Base-by-base conservation (phyloP, 1,140 invertebrate species). In the Anoplophora glabripennis region DNA sequence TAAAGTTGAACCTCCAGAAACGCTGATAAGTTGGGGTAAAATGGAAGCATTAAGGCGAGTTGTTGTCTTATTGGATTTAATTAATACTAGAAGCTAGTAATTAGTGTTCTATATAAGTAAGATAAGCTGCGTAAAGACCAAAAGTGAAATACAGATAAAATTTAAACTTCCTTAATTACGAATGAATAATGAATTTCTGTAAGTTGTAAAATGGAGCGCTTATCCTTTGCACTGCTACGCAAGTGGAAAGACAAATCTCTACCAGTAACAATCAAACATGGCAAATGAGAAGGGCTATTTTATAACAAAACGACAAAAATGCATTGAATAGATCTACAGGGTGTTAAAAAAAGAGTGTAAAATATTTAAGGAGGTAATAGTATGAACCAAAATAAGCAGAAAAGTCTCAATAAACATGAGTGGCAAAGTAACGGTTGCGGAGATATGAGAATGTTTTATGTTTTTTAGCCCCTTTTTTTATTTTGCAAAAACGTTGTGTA, bases 221-320 rank as follows among this genome's bases (percentile, higher is more conserved):
- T 41, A 54, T 15, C 15, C 58, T 37, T n/a, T 51, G 42, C 53
- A 60, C 42, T 60, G 40, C 44, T 60, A 54, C 44, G 51, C 47
- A 60, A 60, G 53, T 52, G 38, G 40, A 54, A 44, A 53, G 54
- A 60, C 54, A 54, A 60, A 60, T 60, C 51, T 60, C 53, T 42
- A 36, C 11, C 38, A 21, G 14, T 35, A 11, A 9, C n/a, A 53
- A 51, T 8, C 28, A 15, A 15, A 11, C 9, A 21, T 34, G 46
- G 46, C 12, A 48, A 46, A 46, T 14, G 7, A 21, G 15, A 11
- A 17, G 7, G 15, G 11, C 7, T n/a, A n/a, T n/a, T n/a, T n/a
- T n/a, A n/a, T n/a, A n/a, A n/a, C n/a, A n/a, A n/a, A n/a, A n/a
- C n/a, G n/a, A n/a, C n/a, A n/a, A n/a, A n/a, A n/a, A n/a, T n/a